Evolutionary conservation across 2,888 invertebrate species (phyloP).

Genomic region (Cephus pygmeus): DNA sequence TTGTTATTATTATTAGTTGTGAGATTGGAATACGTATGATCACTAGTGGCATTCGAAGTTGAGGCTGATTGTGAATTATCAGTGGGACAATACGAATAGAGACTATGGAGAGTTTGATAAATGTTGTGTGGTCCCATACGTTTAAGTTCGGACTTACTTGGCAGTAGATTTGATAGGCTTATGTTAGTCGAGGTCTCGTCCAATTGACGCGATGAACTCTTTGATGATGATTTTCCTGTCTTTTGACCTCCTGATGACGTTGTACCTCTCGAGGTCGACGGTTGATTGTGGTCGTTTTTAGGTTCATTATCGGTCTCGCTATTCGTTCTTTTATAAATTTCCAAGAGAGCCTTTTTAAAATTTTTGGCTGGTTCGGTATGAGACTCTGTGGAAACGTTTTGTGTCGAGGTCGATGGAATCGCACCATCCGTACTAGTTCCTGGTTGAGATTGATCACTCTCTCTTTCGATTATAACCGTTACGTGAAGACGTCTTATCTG

Average conservation of each 20-base stretch:
- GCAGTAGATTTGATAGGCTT: conserved; percentile 35
- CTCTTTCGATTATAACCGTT: conserved; percentile 60
- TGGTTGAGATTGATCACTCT: conserved; percentile 21
- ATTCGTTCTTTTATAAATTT: conserved; percentile 44
- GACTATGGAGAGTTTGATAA: conserved; percentile 29
- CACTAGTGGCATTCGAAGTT: conserved; percentile 30
- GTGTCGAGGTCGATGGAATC: conserved; percentile 29
- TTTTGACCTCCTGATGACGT: conserved; percentile 4
- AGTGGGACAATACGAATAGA: conserved; percentile 23
- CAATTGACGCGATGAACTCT: conserved; percentile 15
- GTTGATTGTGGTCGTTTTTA: conserved; percentile 23
- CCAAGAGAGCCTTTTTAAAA: conserved; percentile 45
- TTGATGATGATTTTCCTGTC: not conserved
- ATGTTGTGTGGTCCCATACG: conserved; percentile 28
- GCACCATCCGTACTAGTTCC: conserved; percentile 20
- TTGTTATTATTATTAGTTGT: conserved; percentile 19
- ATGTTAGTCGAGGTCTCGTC: conserved; percentile 31
- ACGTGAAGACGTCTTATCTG: conserved; percentile 71
- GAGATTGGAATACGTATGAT: conserved; percentile 51
- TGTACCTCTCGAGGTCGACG: conserved; percentile 34
- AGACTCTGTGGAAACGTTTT: conserved; percentile 15
- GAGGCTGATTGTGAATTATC: conserved; percentile 4
- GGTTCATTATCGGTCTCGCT: conserved; percentile 28
- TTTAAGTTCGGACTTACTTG: conserved; percentile 38
- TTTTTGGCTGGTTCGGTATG: conserved; percentile 32